Evolutionary conservation across 1,140 invertebrate genomes (phyloP).

Genomic region (Pseudomyrmex cubaensis): DNA sequence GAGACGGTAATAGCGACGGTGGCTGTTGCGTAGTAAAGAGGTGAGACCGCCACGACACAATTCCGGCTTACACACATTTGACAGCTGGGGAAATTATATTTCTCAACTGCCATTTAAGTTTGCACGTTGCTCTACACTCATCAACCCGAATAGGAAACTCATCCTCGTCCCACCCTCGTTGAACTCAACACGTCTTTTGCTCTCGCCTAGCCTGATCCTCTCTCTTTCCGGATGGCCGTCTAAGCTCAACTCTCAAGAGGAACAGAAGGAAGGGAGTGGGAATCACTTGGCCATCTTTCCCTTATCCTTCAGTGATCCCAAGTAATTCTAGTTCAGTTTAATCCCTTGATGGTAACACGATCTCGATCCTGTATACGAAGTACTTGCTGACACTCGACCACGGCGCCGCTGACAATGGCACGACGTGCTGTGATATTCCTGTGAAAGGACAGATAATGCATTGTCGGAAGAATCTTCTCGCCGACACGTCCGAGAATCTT

Average conservation of each 20-base stretch:
- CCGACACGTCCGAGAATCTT: background rate
- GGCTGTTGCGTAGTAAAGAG: constrained; percentile 58
- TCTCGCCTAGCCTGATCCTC: constrained; percentile 22
- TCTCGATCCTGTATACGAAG: constrained; percentile 75
- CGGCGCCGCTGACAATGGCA: constrained; percentile 61
- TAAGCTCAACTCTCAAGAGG: constrained; percentile 47
- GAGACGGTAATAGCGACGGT: constrained; percentile 33
- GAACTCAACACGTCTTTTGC: constrained; percentile 65
- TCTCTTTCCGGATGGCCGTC: constrained; percentile 33
- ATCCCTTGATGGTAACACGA: constrained; percentile 79
- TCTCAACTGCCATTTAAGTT: constrained; percentile 83
- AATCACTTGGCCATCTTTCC: constrained; percentile 54
- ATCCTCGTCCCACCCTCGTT: constrained; percentile 39
- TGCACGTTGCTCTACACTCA: constrained; percentile 75
- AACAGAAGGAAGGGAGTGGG: constrained; percentile 33
- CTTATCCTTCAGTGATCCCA: constrained; percentile 69
- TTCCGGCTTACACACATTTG: constrained; percentile 78
- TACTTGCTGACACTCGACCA: constrained; percentile 74
- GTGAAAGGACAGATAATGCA: constrained; percentile 31
- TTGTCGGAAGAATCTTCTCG: background rate
- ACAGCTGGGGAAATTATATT: constrained; percentile 83
- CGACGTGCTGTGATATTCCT: constrained; percentile 62
- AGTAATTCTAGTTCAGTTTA: constrained; percentile 73
- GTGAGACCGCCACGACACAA: constrained; percentile 72
- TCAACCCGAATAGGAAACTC: constrained; percentile 71